Evolutionary conservation across 2,113 vertebrate species (phyloP).

Genomic region (Balaeniceps rex): DNA sequence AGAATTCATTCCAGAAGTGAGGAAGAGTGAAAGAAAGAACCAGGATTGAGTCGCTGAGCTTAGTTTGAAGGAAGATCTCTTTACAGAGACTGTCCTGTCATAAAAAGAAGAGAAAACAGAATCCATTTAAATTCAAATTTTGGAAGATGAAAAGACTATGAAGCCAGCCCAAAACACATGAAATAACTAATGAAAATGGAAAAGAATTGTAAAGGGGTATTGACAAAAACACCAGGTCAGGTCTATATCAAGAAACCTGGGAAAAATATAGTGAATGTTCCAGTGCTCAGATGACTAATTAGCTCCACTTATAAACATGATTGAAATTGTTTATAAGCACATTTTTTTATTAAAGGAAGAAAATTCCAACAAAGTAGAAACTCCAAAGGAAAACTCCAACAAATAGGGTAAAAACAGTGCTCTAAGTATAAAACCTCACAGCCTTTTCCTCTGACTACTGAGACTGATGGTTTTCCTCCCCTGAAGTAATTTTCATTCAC

Average conservation of each 20-base stretch:
- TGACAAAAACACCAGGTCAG: background rate
- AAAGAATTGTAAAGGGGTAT: background rate
- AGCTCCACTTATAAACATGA: background rate
- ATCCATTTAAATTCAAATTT: background rate
- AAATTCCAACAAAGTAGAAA: background rate
- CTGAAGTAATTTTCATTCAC: background rate
- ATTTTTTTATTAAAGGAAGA: background rate
- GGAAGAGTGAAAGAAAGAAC: background rate
- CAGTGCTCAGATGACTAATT: background rate
- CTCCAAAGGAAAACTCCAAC: background rate
- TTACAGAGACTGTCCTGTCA: background rate
- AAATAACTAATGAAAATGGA: background rate
- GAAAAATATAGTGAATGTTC: background rate
- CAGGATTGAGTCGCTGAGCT: accelerated
- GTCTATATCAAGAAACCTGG: background rate
- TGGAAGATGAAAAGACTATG: background rate
- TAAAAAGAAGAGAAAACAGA: background rate
- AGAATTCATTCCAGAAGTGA: background rate
- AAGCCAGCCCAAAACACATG: background rate
- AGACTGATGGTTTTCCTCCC: background rate
- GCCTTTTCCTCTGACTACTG: background rate
- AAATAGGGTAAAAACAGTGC: background rate
- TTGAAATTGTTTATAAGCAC: background rate
- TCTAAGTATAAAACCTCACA: background rate
- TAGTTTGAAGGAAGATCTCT: background rate